Conservation (phyloP, 2,888 invertebrate species). For the Andrena trimmerana region DNA sequence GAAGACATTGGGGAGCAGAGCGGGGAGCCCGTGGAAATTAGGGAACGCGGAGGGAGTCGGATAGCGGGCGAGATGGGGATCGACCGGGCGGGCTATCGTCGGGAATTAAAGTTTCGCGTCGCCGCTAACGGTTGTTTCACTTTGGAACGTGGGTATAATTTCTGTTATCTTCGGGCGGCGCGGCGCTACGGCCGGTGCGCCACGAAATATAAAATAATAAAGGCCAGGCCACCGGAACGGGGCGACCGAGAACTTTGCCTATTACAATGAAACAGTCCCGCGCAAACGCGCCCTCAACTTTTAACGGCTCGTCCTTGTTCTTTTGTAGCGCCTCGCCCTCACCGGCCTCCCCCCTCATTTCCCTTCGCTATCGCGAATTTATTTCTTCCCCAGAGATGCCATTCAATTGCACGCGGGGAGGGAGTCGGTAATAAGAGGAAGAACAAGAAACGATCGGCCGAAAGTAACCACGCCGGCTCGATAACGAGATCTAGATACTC, state of each 20-base stretch:
- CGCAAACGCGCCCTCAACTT: conserved; percentile 83
- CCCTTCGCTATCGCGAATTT: conserved; percentile 61
- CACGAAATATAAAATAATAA: conserved; percentile 81
- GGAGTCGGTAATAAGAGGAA: conserved; percentile 26
- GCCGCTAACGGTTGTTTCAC: conserved; percentile 81
- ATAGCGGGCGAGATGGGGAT: conserved; percentile 62
- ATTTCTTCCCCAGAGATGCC: conserved; percentile 38
- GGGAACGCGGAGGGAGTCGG: conserved; percentile 20
- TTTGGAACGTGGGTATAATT: conserved; percentile 78
- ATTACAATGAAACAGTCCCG: conserved; percentile 83
- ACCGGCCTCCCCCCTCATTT: conserved; percentile 41
- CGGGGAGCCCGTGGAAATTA: conserved; percentile 36
- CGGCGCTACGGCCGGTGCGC: conserved; percentile 35
- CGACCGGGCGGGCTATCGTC: conserved; percentile 51
- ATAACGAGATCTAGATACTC: conserved; percentile 41
- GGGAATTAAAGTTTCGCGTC: conserved; percentile 76
- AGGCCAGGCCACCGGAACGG: conserved; percentile 61
- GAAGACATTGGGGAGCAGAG: conserved; percentile 33
- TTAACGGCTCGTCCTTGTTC: conserved; percentile 76
- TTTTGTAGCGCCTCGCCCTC: conserved; percentile 55
- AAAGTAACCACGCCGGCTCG: conserved; percentile 21
- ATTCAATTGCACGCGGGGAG: conserved; percentile 42
- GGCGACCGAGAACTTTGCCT: conserved; percentile 79
- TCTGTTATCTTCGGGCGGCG: conserved; percentile 79
- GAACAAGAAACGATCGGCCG: conserved; percentile 26